phyloP scores from a whole-genome alignment of 37 sponge, comb jelly and placozoan genomes.

The Aplysina aerophoba region DNA sequence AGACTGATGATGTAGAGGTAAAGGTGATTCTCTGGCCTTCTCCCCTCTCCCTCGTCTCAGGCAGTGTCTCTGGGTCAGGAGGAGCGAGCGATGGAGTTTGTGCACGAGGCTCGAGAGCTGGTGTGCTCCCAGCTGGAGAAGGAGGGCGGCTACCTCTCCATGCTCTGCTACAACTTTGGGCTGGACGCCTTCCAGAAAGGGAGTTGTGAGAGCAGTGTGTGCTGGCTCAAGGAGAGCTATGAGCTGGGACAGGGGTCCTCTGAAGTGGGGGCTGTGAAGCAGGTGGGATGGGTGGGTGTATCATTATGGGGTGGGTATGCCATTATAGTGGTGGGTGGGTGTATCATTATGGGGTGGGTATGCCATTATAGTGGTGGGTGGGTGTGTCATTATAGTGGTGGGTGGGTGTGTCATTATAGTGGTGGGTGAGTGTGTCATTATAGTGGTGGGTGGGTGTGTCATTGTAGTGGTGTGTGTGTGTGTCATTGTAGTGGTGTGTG shows the following conservation, averaged over 20 bases:
- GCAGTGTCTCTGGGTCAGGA: slow-evolving; percentile 43
- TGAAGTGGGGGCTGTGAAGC: slow-evolving; percentile 65
- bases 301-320: neutral
- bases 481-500: no score
- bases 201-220: slow-evolving; percentile 51
- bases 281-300: slow-evolving; percentile 17
- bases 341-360: neutral
- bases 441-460: no score
- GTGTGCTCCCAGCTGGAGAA: slow-evolving; percentile 44
- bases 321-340: neutral
- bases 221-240: slow-evolving; percentile 93
- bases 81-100: slow-evolving; percentile 37
- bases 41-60: slow-evolving; percentile 31
- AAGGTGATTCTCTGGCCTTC: neutral
- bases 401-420: neutral
- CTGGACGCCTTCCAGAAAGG: slow-evolving; percentile 74
- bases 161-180: slow-evolving; percentile 94
- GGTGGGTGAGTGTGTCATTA: neutral
- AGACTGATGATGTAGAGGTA: neutral
- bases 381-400: neutral
- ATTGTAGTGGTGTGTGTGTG: no score
- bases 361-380: neutral
- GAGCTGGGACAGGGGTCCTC: slow-evolving; percentile 69
- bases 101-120: slow-evolving; percentile 57
- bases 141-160: slow-evolving; percentile 70